phyloP scores from a whole-genome alignment of 2,888 invertebrate genomes.

The Patella caerulea region DNA sequence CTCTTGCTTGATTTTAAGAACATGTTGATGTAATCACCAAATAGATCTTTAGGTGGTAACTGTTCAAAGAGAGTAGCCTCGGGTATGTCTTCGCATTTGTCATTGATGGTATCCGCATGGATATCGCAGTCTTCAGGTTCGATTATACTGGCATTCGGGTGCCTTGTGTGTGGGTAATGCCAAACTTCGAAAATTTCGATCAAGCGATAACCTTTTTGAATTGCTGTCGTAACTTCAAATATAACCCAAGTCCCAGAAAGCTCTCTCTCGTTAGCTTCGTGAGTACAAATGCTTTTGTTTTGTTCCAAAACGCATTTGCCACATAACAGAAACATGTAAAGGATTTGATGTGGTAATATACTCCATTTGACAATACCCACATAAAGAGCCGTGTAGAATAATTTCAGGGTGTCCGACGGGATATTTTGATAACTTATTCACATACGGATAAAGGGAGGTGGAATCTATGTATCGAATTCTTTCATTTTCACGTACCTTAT shows the following conservation, averaged over 20 bases:
- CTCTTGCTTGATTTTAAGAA: neutral
- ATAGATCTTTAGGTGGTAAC: neutral
- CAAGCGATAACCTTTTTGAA: neutral
- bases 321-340: neutral
- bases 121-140: too few relatives aligned
- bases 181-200: neutral
- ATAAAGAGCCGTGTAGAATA: neutral
- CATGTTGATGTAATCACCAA: neutral
- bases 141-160: neutral
- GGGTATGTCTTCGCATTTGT: neutral
- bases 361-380: neutral
- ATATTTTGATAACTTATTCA: neutral
- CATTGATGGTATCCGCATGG: neutral
- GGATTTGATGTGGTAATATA: neutral
- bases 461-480: neutral
- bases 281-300: neutral
- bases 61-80: neutral
- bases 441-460: neutral
- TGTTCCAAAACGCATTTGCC: neutral
- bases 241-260: neutral
- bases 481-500: neutral
- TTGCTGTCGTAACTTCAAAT: neutral
- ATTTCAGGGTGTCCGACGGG: neutral
- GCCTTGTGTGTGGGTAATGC: neutral
- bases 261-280: neutral